phyloP scores from a whole-genome alignment of 2,113 vertebrate species.

The Condylura cristata region DNA sequence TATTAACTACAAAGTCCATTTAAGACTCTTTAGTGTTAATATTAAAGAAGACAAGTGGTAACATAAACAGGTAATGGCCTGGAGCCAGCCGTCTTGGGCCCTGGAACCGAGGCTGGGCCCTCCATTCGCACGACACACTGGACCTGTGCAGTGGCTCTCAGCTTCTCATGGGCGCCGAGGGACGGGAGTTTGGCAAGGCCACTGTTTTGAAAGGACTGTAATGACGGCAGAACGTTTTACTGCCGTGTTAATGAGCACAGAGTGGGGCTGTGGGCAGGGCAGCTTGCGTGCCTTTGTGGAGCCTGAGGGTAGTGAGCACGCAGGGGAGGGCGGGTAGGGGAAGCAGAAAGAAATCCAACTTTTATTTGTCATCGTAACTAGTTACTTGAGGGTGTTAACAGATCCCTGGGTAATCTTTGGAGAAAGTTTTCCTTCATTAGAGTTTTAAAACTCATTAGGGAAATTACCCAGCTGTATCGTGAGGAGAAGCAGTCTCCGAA shows the following conservation, averaged over 20 bases:
- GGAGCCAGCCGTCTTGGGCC: not conserved
- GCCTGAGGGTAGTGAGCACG: not conserved
- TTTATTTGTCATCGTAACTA: not conserved
- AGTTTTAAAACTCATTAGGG: conserved; percentile 26
- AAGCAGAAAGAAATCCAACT: not conserved
- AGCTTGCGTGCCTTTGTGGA: not conserved
- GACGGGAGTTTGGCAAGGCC: not conserved
- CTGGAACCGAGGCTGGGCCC: no score
- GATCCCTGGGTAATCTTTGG: conserved; percentile 10
- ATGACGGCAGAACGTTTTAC: not conserved
- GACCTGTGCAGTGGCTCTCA: not conserved
- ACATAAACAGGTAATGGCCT: conserved; percentile 48
- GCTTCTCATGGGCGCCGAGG: conserved; percentile 24
- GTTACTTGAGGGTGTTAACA: conserved; percentile 24
- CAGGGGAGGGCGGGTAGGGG: not conserved
- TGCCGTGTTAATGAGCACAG: conserved; percentile 46
- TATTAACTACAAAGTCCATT: conserved; percentile 74
- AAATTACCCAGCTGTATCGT: not conserved
- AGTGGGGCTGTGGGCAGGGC: not conserved
- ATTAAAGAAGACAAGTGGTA: conserved; percentile 52
- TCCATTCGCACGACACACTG: no score
- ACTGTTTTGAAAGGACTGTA: not conserved
- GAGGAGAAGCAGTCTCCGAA: not conserved
- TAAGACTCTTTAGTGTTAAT: conserved; percentile 51
- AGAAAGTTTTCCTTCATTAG: not conserved